These are phyloP conservation scores for Leptinotarsa haldemani DNA, from an alignment of 2,888 invertebrate species.

Conservation along the genomic window DNA sequence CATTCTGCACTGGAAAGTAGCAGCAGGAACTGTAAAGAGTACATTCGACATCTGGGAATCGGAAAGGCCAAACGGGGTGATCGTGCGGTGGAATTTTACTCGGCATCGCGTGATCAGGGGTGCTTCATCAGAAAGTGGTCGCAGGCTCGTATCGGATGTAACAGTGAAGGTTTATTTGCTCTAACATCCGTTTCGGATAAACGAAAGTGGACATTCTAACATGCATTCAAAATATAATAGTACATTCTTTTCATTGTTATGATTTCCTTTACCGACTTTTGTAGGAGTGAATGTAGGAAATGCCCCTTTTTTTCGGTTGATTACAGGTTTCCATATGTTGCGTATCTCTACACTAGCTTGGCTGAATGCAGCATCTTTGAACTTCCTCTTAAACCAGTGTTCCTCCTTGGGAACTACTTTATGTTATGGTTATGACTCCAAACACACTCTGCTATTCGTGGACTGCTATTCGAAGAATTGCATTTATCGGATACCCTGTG, in stretches of 20 bases:
- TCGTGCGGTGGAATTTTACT: not conserved
- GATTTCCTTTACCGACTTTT: too few relatives aligned
- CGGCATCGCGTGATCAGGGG: not conserved
- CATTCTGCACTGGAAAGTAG: not conserved
- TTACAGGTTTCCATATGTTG: too few relatives aligned
- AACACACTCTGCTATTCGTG: too few relatives aligned
- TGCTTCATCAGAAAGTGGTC: not conserved
- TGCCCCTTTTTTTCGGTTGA: rapidly evolving
- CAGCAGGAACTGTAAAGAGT: constrained; percentile 2
- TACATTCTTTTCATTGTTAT: too few relatives aligned
- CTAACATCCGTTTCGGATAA: not conserved
- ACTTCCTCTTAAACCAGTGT: too few relatives aligned
- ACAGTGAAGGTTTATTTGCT: not conserved
- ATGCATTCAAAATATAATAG: not conserved
- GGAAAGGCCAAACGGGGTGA: not conserved
- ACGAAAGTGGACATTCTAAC: not conserved
- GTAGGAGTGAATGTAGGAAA: too few relatives aligned
- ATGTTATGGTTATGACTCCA: too few relatives aligned
- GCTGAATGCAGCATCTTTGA: too few relatives aligned
- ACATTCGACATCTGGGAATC: not conserved
- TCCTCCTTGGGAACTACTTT: too few relatives aligned
- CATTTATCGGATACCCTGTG: too few relatives aligned
- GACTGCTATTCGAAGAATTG: too few relatives aligned
- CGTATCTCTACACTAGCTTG: too few relatives aligned
- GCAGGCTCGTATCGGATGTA: not conserved